phyloP scores from a whole-genome alignment of 2,797 vertebrate species.

The Toxotes lorentzi region DNA sequence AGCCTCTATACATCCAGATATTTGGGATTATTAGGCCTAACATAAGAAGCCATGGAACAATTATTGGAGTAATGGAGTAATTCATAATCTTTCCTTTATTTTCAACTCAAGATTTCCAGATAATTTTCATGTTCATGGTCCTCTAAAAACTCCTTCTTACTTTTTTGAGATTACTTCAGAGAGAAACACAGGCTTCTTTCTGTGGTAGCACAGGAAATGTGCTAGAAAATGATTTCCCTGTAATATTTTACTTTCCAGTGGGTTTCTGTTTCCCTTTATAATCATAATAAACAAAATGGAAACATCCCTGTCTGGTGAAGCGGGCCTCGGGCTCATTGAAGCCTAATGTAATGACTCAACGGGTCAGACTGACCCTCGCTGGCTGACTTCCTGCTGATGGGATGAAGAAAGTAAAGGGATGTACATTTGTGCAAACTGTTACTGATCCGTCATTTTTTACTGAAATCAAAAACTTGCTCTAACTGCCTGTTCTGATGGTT shows the following conservation, averaged over 20 bases:
- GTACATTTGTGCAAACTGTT: background rate
- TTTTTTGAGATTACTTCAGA: background rate
- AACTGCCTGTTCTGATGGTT: background rate
- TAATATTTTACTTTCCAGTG: background rate
- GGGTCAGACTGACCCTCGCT: background rate
- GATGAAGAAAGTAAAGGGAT: background rate
- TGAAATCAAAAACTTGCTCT: background rate
- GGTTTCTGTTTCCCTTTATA: constrained; percentile 8
- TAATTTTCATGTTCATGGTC: background rate
- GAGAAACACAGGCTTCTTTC: background rate
- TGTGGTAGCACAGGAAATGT: background rate
- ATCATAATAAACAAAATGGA: constrained; percentile 25
- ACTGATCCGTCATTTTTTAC: background rate
- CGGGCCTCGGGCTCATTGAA: constrained; percentile 1
- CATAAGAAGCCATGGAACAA: no score
- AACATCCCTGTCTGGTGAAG: constrained; percentile 11
- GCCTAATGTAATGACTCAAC: constrained; percentile 5
- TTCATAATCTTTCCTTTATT: background rate
- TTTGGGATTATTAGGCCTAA: no score
- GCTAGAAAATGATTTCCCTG: constrained; percentile 5
- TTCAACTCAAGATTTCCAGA: background rate
- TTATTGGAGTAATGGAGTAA: no score
- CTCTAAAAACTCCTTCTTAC: background rate
- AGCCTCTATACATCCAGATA: no score
- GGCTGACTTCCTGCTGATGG: background rate